Evolutionary conservation across 2,888 invertebrate species (phyloP), one percentile per base, ranked within the genome.

Genomic region (Diadegma fenestrale): DNA sequence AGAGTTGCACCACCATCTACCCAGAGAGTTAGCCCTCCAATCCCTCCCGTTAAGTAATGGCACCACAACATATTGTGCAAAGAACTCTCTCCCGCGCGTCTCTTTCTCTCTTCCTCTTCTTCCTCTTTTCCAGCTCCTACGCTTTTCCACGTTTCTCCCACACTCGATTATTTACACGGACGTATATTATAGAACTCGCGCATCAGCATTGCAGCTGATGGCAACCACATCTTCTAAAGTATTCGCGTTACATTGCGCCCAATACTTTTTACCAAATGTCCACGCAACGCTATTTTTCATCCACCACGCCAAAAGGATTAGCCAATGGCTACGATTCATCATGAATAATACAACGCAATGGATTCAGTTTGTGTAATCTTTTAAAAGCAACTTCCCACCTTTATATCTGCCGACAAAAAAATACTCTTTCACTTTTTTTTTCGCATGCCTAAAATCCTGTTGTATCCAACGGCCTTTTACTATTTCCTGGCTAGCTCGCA

Each of bases 21-120:
- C 58, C 71, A 22, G 51, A 73, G 64, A 71, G 75, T 66, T 76
- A 76, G 78, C 72, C 79, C 69, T 73, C 82, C 83, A 79, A 76
- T 80, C 82, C 89, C 88, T 89, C 87, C 87, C 86, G 86, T 88
- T 88, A 92, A 92, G 92, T 92, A 92, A 93, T 93, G 92, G 91
- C 89, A 90, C 91, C 89, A 88, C 91, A 92, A 92, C 92, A 92
- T 92, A 93, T 92, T 92, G 92, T 93, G 90, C 90, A 90, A 92
- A 92, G 92, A 91, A 91, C 80, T 85, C 81, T 88, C 90, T 85
- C n/a, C n/a, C n/a, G n/a, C n/a, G n/a, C n/a, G n/a, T n/a, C 69
- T 82, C 86, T 80, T 88, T 88, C 87, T 87, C 86, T 84, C 90
- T 89, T 19, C 89, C 89, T n/a, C 54, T 43, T 8, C 14, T 12